phyloP scores from a whole-genome alignment of 2,888 invertebrate genomes.

The Ormyrus rosae region DNA sequence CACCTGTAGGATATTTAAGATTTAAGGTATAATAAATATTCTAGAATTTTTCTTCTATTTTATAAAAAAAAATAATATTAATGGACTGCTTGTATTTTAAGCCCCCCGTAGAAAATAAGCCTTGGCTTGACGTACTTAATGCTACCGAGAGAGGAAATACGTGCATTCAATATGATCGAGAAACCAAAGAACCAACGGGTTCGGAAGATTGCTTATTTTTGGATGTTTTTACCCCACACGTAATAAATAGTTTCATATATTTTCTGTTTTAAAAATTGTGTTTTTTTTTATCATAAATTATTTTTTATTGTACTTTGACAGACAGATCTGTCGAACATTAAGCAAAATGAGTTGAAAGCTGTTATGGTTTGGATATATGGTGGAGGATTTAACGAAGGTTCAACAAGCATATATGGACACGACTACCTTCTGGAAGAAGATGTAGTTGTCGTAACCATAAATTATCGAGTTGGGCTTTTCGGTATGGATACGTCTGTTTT shows the following conservation, averaged over 20 bases:
- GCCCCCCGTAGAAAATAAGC: constrained; percentile 56
- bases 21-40: too few relatives aligned
- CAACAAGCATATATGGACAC: not conserved
- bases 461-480: constrained; percentile 39
- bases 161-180: constrained; percentile 48
- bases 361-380: constrained; percentile 47
- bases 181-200: constrained; percentile 15
- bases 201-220: constrained; percentile 59
- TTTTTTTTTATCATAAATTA: not conserved
- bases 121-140: constrained; percentile 52
- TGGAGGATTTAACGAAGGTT: constrained; percentile 8
- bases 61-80: too few relatives aligned
- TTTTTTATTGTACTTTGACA: not conserved
- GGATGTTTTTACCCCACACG: constrained; percentile 60
- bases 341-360: not conserved
- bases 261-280: not conserved
- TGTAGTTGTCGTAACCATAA: constrained; percentile 25
- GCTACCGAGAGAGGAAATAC: constrained; percentile 44
- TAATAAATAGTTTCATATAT: constrained; percentile 37
- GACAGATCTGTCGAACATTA: not conserved
- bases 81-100: constrained; percentile 7
- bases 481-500: constrained; percentile 2
- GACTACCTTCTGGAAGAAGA: constrained; percentile 38
- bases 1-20: too few relatives aligned
- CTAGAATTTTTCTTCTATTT: too few relatives aligned